Conservation (phyloP, 2,113 vertebrate species). For the Circaetus gallicus region DNA sequence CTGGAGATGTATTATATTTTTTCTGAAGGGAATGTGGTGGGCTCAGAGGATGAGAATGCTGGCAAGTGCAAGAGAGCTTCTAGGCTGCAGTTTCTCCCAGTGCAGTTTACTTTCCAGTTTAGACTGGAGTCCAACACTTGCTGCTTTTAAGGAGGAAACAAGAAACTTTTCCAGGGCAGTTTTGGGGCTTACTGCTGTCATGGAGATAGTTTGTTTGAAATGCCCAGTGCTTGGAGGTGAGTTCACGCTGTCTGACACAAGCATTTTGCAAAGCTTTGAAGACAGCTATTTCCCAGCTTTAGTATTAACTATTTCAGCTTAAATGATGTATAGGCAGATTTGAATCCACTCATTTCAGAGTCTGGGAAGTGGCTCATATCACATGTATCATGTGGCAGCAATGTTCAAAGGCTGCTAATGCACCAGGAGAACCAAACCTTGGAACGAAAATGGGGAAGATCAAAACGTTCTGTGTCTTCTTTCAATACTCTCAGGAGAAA, state of each 20-base stretch:
- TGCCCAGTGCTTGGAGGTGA: neutral
- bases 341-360: neutral
- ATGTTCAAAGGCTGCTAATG: neutral
- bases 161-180: neutral
- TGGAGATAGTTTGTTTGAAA: neutral
- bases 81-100: neutral
- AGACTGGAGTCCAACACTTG: neutral
- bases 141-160: neutral
- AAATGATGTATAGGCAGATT: neutral
- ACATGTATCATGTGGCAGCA: accelerated
- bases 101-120: neutral
- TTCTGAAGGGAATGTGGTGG: neutral
- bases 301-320: neutral
- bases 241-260: neutral
- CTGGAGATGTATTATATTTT: neutral
- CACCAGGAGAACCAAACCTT: neutral
- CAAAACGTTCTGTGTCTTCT: neutral
- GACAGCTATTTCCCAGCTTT: neutral
- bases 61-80: neutral
- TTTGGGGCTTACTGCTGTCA: neutral
- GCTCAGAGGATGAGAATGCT: neutral
- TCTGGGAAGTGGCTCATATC: neutral
- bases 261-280: neutral
- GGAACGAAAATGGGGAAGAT: neutral
- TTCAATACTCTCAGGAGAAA: neutral